Conservation (phyloP, 2,888 invertebrate species). For the Philereme transversata region DNA sequence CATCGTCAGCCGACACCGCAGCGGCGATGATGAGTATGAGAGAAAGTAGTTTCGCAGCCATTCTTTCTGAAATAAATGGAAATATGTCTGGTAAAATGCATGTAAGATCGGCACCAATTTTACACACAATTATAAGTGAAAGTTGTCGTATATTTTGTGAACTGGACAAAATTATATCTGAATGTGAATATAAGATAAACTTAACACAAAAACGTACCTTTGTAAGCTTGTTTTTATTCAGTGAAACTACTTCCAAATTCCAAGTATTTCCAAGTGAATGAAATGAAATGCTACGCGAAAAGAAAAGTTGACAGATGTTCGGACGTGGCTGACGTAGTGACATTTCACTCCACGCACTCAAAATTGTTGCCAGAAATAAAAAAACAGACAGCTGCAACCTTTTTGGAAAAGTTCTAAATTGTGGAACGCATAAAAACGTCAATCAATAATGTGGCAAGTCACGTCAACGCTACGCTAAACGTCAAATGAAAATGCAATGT, state of each 20-base stretch:
- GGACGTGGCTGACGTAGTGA: conserved; percentile 84
- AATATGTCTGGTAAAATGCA: conserved; percentile 8
- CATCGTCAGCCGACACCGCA: conserved; percentile 84
- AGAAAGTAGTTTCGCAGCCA: conserved; percentile 74
- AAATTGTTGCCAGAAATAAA: conserved; percentile 53
- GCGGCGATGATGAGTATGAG: conserved; percentile 73
- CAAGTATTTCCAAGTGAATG: conserved; percentile 30
- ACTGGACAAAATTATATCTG: neutral
- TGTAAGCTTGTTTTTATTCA: conserved; percentile 41
- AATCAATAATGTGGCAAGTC: neutral
- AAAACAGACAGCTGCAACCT: too few relatives aligned
- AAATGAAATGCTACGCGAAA: conserved; percentile 37
- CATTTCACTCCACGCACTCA: conserved; percentile 82
- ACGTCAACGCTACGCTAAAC: conserved; percentile 3
- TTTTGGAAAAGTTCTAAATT: too few relatives aligned
- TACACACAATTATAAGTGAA: conserved; percentile 21
- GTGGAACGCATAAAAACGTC: neutral
- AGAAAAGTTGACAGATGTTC: conserved; percentile 54
- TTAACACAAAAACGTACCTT: conserved; percentile 44
- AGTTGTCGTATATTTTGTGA: neutral
- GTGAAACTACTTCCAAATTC: conserved; percentile 22
- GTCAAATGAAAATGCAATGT: conserved; percentile 51
- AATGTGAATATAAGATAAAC: neutral
- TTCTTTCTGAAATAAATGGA: conserved; percentile 64
- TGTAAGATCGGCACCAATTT: conserved; percentile 17